Evolutionary conservation across 2,888 invertebrate genomes (phyloP).

Genomic region (Thysanoteuthis rhombus): DNA sequence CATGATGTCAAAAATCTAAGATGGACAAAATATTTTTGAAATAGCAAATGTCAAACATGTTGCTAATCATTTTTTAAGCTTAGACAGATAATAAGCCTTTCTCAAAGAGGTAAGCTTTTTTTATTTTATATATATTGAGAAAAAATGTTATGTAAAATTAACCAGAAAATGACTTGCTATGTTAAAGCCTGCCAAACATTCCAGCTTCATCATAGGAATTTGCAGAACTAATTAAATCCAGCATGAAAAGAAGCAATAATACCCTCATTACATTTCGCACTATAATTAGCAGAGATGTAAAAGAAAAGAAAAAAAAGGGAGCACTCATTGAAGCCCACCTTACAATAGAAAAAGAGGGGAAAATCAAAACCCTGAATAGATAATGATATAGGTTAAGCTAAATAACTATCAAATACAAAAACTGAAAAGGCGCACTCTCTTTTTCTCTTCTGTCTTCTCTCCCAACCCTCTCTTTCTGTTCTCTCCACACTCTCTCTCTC

Average conservation of each 20-base stretch:
- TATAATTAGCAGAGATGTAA: background rate
- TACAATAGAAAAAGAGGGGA: background rate
- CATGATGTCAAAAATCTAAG: too few species aligned
- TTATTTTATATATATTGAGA: too few species aligned
- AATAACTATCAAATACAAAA: background rate
- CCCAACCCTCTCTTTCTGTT: too few species aligned
- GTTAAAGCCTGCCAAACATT: background rate
- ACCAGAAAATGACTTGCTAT: background rate
- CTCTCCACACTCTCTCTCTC: too few species aligned
- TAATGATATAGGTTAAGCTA: background rate
- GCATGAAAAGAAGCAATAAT: background rate
- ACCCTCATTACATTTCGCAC: background rate
- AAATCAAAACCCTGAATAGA: background rate
- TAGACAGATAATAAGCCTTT: too few species aligned
- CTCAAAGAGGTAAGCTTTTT: too few species aligned
- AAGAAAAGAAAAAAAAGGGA: background rate
- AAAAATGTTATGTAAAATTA: too few species aligned
- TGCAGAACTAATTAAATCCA: background rate
- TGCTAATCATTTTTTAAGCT: too few species aligned
- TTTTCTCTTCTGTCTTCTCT: too few species aligned
- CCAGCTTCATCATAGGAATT: background rate
- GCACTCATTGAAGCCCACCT: background rate
- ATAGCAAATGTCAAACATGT: too few species aligned
- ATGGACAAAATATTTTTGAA: too few species aligned
- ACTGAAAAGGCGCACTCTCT: background rate